Conservation (phyloP, 1,140 invertebrate genomes). For the Rhizoglyphus robini region DNA sequence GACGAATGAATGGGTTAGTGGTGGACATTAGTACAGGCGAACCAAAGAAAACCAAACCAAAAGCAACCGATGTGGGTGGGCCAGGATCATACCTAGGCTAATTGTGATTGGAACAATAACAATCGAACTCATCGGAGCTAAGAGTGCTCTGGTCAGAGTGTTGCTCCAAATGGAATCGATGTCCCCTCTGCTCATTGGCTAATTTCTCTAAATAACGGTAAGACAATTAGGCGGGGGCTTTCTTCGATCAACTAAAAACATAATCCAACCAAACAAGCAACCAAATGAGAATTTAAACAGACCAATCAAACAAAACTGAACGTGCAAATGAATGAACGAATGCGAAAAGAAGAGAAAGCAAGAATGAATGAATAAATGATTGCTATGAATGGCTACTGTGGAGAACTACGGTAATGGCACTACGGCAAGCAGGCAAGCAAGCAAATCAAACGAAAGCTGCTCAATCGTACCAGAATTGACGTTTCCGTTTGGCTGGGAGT, state of each 20-base stretch:
- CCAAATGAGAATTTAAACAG: not conserved
- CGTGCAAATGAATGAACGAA: not conserved
- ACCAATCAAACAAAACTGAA: too few relatives aligned
- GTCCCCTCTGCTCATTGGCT: not conserved
- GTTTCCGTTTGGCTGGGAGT: not conserved
- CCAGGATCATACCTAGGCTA: too few relatives aligned
- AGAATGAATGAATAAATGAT: not conserved
- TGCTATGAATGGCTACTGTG: not conserved
- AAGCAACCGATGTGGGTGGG: too few relatives aligned
- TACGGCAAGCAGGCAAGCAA: not conserved
- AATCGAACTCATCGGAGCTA: not conserved
- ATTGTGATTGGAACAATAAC: not conserved
- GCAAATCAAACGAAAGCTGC: not conserved
- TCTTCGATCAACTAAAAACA: not conserved
- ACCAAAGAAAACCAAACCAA: too few relatives aligned
- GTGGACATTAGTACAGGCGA: too few relatives aligned
- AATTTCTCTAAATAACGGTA: not conserved
- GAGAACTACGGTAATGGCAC: not conserved
- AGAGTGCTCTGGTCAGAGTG: not conserved
- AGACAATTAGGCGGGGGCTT: not conserved
- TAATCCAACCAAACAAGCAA: conserved; percentile 3
- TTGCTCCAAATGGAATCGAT: not conserved
- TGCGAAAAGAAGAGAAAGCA: not conserved
- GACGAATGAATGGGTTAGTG: too few relatives aligned
- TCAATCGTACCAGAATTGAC: conserved; percentile 5